A percentile compares a stretch with the other conserved stretches of the same genome.
These are phyloP conservation scores for Dicyrtoma fusca DNA, from an alignment of 2,888 invertebrate genomes.

Conservation along the genomic window DNA sequence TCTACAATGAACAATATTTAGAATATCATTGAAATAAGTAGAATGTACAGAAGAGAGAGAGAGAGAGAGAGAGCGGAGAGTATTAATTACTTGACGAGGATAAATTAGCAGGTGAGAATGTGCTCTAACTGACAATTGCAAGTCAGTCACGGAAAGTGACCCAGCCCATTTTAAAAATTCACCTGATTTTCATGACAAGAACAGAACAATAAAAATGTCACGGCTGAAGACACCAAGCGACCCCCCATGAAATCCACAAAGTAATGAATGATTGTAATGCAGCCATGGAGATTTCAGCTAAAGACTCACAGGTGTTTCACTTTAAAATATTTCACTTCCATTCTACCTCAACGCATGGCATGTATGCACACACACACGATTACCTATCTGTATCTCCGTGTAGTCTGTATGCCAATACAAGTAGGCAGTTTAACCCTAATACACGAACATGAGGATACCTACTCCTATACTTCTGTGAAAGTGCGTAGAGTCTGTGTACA, in stretches of 20 bases:
- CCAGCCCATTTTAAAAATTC: conserved; percentile 39
- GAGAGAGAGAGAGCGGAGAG: neutral
- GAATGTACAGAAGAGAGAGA: too few relatives aligned
- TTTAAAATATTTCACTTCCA: conserved; percentile 21
- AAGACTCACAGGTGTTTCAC: conserved; percentile 40
- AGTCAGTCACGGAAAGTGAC: conserved; percentile 38
- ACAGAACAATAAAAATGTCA: conserved; percentile 39
- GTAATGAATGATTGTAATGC: conserved; percentile 35
- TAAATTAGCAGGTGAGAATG: conserved; percentile 32
- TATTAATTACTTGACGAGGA: conserved; percentile 31
- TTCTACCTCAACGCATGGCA: neutral
- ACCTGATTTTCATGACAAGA: conserved; percentile 38
- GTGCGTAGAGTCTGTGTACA: neutral
- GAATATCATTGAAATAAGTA: too few relatives aligned
- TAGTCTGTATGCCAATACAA: neutral
- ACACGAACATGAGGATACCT: neutral
- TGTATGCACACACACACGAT: too few relatives aligned
- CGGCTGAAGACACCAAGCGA: conserved; percentile 26
- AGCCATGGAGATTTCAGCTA: conserved; percentile 34
- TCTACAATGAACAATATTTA: too few relatives aligned
- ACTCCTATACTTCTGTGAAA: neutral
- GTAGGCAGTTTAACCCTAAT: neutral
- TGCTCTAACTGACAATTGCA: conserved; percentile 27
- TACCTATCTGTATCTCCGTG: conserved; percentile 1
- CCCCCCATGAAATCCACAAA: conserved; percentile 37